Conservation (phyloP, 2,888 invertebrate species). For the Orthosia cruda region DNA sequence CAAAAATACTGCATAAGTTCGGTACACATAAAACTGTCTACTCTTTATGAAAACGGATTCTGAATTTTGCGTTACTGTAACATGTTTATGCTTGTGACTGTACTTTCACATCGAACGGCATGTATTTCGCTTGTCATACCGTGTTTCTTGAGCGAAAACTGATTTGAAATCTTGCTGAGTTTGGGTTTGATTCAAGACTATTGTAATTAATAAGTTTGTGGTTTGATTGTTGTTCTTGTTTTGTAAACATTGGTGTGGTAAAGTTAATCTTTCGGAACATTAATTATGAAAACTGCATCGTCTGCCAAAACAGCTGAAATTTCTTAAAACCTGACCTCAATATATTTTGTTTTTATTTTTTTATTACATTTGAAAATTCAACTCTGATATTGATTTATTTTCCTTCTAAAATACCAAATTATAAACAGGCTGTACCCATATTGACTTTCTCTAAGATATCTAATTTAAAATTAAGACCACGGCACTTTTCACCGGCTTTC, state of each 20-base stretch:
- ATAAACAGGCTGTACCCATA: not conserved
- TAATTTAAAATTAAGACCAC: conserved; percentile 13
- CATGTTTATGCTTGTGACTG: too few relatives aligned
- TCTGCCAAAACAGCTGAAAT: too few relatives aligned
- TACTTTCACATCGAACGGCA: too few relatives aligned
- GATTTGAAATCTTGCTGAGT: conserved; percentile 26
- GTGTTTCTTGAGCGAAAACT: conserved; percentile 47
- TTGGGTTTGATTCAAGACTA: not conserved
- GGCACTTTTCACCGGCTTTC: not conserved
- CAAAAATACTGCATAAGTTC: too few relatives aligned
- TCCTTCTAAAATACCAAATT: not conserved
- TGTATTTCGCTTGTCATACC: conserved; percentile 54
- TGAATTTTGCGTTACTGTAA: too few relatives aligned
- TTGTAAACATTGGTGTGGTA: not conserved
- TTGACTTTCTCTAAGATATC: not conserved
- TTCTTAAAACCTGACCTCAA: too few relatives aligned
- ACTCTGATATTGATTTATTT: not conserved
- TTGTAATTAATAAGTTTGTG: not conserved
- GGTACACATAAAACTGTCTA: too few relatives aligned
- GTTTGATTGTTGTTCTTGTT: not conserved
- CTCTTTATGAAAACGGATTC: too few relatives aligned
- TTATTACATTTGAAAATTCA: too few relatives aligned
- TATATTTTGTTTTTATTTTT: too few relatives aligned
- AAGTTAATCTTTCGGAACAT: not conserved
- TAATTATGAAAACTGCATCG: not conserved